Conservation (phyloP, 2,888 invertebrate species). For the Polydrusus pterygomalis region DNA sequence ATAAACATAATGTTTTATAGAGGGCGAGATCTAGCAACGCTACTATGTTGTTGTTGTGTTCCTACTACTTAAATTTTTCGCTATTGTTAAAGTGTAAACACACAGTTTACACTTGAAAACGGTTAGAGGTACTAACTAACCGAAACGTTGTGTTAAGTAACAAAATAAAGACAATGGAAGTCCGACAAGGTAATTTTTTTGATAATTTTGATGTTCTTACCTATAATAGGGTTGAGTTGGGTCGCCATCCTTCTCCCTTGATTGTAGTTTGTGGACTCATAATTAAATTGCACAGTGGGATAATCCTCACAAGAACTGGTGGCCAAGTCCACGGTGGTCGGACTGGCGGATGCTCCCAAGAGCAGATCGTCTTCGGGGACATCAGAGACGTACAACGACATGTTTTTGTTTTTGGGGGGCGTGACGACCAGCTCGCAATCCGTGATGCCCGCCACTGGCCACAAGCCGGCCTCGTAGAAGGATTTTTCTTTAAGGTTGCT, state of each 20-base stretch:
- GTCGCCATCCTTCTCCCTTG: constrained; percentile 45
- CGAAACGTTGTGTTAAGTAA: too few species aligned
- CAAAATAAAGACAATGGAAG: too few species aligned
- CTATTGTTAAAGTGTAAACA: too few species aligned
- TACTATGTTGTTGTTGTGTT: too few species aligned
- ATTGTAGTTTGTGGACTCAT: constrained; percentile 22
- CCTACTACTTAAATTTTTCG: too few species aligned
- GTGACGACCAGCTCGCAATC: constrained; percentile 45
- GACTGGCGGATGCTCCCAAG: constrained; percentile 72
- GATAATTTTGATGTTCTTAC: constrained; percentile 7
- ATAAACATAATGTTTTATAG: too few species aligned
- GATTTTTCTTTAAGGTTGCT: constrained; percentile 71
- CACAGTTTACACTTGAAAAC: too few species aligned
- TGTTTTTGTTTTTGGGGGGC: constrained; percentile 58
- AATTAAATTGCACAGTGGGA: constrained; percentile 8
- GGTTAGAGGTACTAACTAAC: too few species aligned
- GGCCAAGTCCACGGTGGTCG: constrained; percentile 65
- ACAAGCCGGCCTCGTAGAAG: constrained; percentile 69
- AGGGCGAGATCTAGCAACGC: too few species aligned
- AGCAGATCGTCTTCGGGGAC: constrained; percentile 70
- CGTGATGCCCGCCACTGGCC: constrained; percentile 17
- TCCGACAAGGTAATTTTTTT: too few species aligned
- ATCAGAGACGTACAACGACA: constrained; percentile 61
- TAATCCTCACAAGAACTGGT: constrained; percentile 36
- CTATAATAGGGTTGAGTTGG: constrained; percentile 44